These are phyloP conservation scores for Medauroidea extradentata DNA, from an alignment of 1,140 invertebrate genomes.

Conservation along the genomic window DNA sequence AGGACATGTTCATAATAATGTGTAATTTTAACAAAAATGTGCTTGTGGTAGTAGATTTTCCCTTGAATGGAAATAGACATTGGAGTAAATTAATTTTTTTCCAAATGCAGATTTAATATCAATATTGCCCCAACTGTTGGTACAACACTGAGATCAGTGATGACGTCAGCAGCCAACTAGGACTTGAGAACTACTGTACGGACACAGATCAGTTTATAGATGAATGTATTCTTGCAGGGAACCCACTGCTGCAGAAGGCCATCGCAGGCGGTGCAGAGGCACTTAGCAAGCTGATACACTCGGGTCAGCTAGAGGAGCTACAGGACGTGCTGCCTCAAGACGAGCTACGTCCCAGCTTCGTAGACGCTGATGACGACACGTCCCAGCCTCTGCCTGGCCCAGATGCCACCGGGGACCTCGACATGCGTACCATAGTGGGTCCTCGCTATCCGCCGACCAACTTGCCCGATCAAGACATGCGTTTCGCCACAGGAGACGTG, in stretches of 20 bases:
- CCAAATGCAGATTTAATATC: background rate
- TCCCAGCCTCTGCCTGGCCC: background rate
- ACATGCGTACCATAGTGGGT: background rate
- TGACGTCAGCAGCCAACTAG: too few species aligned
- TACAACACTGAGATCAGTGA: background rate
- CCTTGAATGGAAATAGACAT: background rate
- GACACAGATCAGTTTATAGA: slow-evolving; percentile 7
- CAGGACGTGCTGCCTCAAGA: slow-evolving; percentile 64
- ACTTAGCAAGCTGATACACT: slow-evolving; percentile 67
- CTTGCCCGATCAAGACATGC: slow-evolving; percentile 9
- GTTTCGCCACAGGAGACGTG: slow-evolving; percentile 7
- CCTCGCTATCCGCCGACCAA: background rate
- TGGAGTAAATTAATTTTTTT: background rate
- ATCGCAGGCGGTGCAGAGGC: slow-evolving; percentile 69
- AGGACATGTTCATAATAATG: too few species aligned
- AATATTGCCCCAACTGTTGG: background rate
- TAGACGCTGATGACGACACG: background rate
- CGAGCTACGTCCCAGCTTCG: slow-evolving; percentile 38
- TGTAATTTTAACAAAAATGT: too few species aligned
- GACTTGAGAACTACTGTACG: background rate
- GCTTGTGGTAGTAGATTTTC: background rate
- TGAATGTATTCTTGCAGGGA: slow-evolving; percentile 47
- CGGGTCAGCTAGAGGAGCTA: slow-evolving; percentile 72
- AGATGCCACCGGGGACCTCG: background rate
- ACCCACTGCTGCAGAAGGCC: slow-evolving; percentile 65